Percentiles rank a stretch among this genome's conserved stretches.
These are phyloP conservation scores for Whitmania pigra DNA, from an alignment of 1,140 invertebrate genomes.

Conservation along the genomic window DNA sequence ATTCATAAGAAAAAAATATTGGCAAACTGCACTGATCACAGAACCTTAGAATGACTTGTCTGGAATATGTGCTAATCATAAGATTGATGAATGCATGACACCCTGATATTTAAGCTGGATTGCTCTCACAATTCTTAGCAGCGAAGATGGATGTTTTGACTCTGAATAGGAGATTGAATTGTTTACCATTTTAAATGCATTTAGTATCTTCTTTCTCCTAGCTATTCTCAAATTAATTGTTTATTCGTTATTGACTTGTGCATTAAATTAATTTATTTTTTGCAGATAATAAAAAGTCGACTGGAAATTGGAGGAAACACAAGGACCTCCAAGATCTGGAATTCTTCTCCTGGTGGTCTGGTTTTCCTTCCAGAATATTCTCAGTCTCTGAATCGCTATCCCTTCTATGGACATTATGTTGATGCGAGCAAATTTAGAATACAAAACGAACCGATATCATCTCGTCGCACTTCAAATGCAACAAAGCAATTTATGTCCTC, in stretches of 20 bases:
- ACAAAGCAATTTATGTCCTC: neutral
- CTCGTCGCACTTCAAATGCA: too few species aligned
- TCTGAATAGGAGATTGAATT: too few species aligned
- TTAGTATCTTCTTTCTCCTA: too few species aligned
- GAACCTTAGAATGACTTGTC: neutral
- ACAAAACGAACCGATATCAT: too few species aligned
- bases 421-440: conserved; percentile 25
- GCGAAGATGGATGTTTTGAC: too few species aligned
- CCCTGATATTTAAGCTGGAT: too few species aligned
- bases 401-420: conserved; percentile 47
- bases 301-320: conserved; percentile 51
- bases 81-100: too few species aligned
- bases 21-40: neutral
- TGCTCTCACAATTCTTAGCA: too few species aligned
- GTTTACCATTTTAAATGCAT: too few species aligned
- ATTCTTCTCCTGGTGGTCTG: conserved; percentile 70
- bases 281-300: conserved; percentile 74
- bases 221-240: too few species aligned
- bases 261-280: conserved; percentile 28
- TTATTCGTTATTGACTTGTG: too few species aligned
- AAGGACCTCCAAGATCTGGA: conserved; percentile 71
- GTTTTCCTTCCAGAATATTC: conserved; percentile 70
- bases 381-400: conserved; percentile 49
- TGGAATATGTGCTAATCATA: too few species aligned
- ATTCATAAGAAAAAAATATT: neutral